These are phyloP conservation scores for Varanus komodoensis DNA, from an alignment of 2,113 vertebrate species.

Conservation along the genomic window DNA sequence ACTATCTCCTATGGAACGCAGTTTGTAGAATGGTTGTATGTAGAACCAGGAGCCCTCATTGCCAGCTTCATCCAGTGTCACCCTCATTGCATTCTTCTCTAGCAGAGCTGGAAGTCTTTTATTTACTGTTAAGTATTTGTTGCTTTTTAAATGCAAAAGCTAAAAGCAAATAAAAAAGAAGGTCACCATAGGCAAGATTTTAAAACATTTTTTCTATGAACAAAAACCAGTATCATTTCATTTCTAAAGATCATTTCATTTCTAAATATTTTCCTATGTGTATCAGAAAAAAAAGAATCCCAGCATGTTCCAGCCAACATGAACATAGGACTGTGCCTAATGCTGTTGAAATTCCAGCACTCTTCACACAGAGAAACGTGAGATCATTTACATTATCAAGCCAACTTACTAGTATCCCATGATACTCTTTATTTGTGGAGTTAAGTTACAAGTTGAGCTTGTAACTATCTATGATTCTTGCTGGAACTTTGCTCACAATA, in stretches of 20 bases:
- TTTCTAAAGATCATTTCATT: background rate
- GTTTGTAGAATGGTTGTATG: conserved; percentile 98
- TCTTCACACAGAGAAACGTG: too few relatives aligned
- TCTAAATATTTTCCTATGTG: background rate
- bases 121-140: conserved; percentile 99
- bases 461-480: background rate
- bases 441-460: background rate
- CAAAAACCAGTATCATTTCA: background rate
- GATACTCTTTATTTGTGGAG: background rate
- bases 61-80: conserved; percentile 95
- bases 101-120: conserved; percentile 95
- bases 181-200: background rate
- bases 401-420: background rate
- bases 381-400: background rate
- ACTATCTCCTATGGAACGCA: conserved; percentile 97
- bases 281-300: background rate
- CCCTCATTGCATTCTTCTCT: conserved; percentile 99
- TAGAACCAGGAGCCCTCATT: conserved; percentile 99
- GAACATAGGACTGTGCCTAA: background rate
- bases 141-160: conserved; percentile 98
- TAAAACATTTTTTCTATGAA: background rate
- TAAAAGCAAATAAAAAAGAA: conserved; percentile 71
- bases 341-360: background rate
- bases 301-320: too few relatives aligned
- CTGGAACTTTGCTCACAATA: background rate